Percentiles rank a stretch among this genome's conserved stretches.
Conservation (phyloP, 2,113 vertebrate species). For the Burhinus oedicnemus region DNA sequence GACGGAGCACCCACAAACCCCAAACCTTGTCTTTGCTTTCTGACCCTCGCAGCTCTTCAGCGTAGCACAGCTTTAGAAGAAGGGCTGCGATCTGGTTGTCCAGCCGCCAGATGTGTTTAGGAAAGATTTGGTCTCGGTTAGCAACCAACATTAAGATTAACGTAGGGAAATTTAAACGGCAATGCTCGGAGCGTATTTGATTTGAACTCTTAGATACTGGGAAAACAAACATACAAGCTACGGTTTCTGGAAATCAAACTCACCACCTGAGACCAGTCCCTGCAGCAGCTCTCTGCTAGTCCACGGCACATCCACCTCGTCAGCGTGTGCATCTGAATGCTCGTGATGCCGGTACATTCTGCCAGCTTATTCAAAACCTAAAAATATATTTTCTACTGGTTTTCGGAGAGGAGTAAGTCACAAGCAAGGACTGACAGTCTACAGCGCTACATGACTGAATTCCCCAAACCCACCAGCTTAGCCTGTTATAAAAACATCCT, state of each 20-base stretch:
- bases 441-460: neutral
- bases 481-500: neutral
- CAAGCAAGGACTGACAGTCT: neutral
- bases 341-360: neutral
- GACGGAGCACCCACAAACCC: neutral
- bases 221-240: neutral
- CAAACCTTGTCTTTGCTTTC: neutral
- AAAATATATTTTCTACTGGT: neutral
- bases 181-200: rapidly evolving
- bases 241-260: neutral
- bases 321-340: neutral
- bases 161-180: rapidly evolving
- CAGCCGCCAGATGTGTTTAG: neutral
- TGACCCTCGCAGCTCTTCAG: neutral
- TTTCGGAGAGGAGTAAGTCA: neutral
- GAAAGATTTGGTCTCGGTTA: neutral
- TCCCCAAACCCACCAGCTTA: neutral
- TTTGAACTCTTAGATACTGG: neutral
- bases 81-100: neutral
- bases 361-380: neutral
- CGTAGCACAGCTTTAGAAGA: neutral
- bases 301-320: rapidly evolving
- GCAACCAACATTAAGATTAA: neutral
- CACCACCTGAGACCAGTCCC: neutral
- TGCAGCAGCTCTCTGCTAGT: neutral